Base-by-base conservation (phyloP, 1,140 invertebrate species). In the Zaprionus taronus region DNA sequence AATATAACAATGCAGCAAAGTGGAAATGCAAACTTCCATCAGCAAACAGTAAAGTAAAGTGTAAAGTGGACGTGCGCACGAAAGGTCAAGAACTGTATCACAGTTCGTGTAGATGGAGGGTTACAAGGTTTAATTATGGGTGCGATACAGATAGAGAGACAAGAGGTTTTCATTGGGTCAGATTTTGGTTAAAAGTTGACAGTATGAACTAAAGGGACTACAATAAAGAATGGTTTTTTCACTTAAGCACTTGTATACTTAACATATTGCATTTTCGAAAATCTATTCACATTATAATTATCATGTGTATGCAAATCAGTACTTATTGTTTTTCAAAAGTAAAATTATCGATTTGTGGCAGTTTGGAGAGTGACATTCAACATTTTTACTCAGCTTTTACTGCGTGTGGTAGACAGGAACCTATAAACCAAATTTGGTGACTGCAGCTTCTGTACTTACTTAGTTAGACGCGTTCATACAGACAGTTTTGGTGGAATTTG, bases 1-100 rank as follows among this genome's bases (percentile, higher is more conserved):
- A 57, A 51, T 22, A 55, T 73, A 56, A 70, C 76, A 80, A 69
- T 56, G 58, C 47, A 62, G 24, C 36, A 47, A 66, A 65, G 26
- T 53, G 31, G 12, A 53, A 20, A 41, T 9, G 17, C 41, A 47
- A 24, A 28, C 31, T 49, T 51, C n/a, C 56, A 5, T 5, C 34
- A 41, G 67, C 51, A 55, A 70, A 70, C 24, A 41, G 36, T 56
- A 22, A 53, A 31, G 34, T 36, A 57, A 51, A 61, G 49, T 47
- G 41, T 17, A 47, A 47, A 47, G 51, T 26, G 24, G 38, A 47
- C n/a, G n/a, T 28, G 57, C 17, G 9, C 15, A 17, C 58, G 55
- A 63, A 71, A 71, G 65, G 55, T 67, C 65, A 49, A 38, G 20
- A 58, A 49, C 17, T 67, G 41, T 24, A n/a, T 7, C 14, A 49